Conservation (phyloP, 1,140 invertebrate species). For the Rhyzopertha dominica region DNA sequence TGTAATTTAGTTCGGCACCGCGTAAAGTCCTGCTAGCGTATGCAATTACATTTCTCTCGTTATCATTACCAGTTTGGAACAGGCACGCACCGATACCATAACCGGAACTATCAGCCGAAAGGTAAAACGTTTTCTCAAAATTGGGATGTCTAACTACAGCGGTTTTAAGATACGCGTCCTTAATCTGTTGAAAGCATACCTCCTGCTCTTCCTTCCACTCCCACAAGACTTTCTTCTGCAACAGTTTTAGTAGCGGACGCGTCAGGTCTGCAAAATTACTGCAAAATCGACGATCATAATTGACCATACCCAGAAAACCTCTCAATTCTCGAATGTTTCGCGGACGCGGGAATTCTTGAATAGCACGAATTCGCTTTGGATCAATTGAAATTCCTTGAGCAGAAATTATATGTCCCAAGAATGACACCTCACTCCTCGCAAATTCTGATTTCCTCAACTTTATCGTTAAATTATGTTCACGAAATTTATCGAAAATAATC, state of each 20-base stretch:
- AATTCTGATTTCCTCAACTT: constrained; percentile 44
- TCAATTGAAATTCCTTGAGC: neutral
- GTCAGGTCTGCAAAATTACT: constrained; percentile 5
- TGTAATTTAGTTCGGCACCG: too few species aligned
- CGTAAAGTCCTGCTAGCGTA: too few species aligned
- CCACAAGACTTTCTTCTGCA: constrained; percentile 14
- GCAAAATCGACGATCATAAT: constrained; percentile 9
- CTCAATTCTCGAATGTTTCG: constrained; percentile 6
- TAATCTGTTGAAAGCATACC: neutral
- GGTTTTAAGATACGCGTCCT: constrained; percentile 4
- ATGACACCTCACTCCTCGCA: constrained; percentile 20
- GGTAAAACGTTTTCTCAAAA: constrained; percentile 1
- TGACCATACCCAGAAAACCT: constrained; percentile 7
- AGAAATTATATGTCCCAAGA: constrained; percentile 2
- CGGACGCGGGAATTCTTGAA: constrained; percentile 5
- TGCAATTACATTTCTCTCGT: too few species aligned
- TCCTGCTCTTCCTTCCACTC: constrained; percentile 2
- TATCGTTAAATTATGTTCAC: neutral
- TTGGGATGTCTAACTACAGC: constrained; percentile 4
- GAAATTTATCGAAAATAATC: constrained; percentile 8
- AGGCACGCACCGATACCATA: too few species aligned
- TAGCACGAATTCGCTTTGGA: constrained; percentile 2
- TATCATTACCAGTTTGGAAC: too few species aligned
- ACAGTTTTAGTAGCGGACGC: neutral
- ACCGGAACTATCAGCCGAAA: too few species aligned